Conservation (phyloP, 2,888 invertebrate genomes). For the Anthoptus insignis region DNA sequence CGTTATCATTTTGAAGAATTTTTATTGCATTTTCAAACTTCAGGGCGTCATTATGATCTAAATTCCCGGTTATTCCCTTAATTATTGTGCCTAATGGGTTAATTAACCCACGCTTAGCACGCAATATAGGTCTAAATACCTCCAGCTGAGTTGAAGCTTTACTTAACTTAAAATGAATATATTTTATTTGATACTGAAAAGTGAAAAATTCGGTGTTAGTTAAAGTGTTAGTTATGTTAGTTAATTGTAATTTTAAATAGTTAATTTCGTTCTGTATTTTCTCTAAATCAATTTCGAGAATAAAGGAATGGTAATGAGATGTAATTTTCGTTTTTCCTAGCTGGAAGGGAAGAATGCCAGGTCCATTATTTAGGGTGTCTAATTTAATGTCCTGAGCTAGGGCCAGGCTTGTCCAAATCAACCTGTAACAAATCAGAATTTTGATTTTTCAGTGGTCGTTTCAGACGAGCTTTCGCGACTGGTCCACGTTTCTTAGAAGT, state of each 20-base stretch:
- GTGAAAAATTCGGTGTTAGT: neutral
- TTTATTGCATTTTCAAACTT: slow-evolving; percentile 1
- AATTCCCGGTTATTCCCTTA: slow-evolving; percentile 25
- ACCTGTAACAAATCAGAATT: neutral
- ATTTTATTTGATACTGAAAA: slow-evolving; percentile 2
- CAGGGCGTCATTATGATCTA: slow-evolving; percentile 17
- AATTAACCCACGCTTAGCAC: slow-evolving; percentile 17
- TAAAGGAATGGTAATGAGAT: slow-evolving; percentile 16
- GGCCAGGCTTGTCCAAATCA: neutral
- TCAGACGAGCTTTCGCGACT: neutral
- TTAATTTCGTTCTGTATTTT: slow-evolving; percentile 14
- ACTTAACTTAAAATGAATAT: slow-evolving; percentile 8
- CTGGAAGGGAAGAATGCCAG: slow-evolving; percentile 26
- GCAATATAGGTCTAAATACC: slow-evolving; percentile 11
- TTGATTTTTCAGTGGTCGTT: neutral
- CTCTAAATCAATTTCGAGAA: slow-evolving; percentile 9
- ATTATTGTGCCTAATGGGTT: slow-evolving; percentile 22
- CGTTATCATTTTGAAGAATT: too few species aligned
- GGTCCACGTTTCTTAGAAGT: neutral
- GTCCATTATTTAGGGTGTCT: slow-evolving; percentile 21
- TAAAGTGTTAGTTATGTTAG: slow-evolving; percentile 7
- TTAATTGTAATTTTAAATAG: slow-evolving; percentile 12
- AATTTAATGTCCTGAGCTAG: slow-evolving; percentile 25
- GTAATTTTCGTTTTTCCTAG: slow-evolving; percentile 21
- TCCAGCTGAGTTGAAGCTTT: neutral